Conservation (phyloP, 2,888 invertebrate species). For the Monopis laevigella region DNA sequence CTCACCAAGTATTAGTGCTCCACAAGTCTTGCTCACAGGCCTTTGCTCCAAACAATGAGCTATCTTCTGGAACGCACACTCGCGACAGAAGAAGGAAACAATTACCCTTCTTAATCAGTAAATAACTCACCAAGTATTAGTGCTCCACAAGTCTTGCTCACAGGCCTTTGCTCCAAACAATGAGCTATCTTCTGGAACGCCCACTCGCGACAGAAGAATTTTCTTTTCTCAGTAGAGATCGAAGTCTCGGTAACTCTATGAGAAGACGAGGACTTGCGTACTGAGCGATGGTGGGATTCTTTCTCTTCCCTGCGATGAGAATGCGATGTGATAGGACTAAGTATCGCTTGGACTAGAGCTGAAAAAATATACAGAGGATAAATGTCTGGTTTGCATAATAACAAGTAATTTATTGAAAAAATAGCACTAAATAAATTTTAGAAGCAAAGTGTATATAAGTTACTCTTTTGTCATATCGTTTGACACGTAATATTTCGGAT, state of each 20-base stretch:
- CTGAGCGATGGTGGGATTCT: constrained; percentile 33
- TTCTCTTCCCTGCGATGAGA: constrained; percentile 14
- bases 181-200: constrained; percentile 93
- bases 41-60: constrained; percentile 91
- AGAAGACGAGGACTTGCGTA: constrained; percentile 53
- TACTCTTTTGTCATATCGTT: too few relatives aligned
- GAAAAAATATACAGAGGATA: neutral
- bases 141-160: constrained; percentile 87
- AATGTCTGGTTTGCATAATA: too few relatives aligned
- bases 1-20: constrained; percentile 87
- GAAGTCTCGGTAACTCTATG: constrained; percentile 44
- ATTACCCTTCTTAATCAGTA: too few relatives aligned
- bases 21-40: constrained; percentile 84
- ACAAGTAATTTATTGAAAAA: too few relatives aligned
- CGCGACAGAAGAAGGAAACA: constrained; percentile 90
- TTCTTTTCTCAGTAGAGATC: constrained; percentile 70
- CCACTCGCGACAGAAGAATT: constrained; percentile 96
- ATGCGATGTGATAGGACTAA: constrained; percentile 39
- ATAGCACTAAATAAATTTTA: too few relatives aligned
- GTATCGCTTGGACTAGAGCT: constrained; percentile 32
- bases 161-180: constrained; percentile 88
- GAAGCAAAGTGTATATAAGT: too few relatives aligned
- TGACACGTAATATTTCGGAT: too few relatives aligned
- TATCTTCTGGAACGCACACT: constrained; percentile 96
- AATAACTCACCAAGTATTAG: constrained; percentile 87